A percentile compares a stretch with the other conserved stretches of the same genome.
Evolutionary conservation across 2,888 invertebrate genomes (phyloP).

Genomic region (Nemotelus pantherinus): DNA sequence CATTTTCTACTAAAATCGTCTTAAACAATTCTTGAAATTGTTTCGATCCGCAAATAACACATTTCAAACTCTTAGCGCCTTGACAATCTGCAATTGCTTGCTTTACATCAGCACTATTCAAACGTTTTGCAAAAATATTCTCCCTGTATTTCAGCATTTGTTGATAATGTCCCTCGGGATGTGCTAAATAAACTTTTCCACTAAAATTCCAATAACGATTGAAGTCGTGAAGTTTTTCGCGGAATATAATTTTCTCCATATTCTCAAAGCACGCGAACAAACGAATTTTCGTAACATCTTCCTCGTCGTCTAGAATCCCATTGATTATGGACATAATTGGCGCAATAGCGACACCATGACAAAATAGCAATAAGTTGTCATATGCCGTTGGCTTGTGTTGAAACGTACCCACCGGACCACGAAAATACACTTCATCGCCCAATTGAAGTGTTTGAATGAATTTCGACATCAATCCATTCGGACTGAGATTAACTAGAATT

Average conservation of each 20-base stretch:
- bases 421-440: conserved; percentile 70
- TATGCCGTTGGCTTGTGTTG: conserved; percentile 64
- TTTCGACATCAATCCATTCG: conserved; percentile 69
- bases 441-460: conserved; percentile 65
- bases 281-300: conserved; percentile 72
- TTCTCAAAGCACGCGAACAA: conserved; percentile 72
- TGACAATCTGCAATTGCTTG: conserved; percentile 10
- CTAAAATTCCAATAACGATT: conserved; percentile 78
- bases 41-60: conserved; percentile 55
- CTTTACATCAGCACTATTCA: conserved; percentile 47
- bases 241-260: conserved; percentile 70
- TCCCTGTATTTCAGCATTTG: conserved; percentile 59
- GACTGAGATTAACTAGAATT: conserved; percentile 71
- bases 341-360: conserved; percentile 82
- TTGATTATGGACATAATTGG: conserved; percentile 74
- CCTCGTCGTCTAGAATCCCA: conserved; percentile 72
- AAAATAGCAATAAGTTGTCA: conserved; percentile 66
- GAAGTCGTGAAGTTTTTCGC: conserved; percentile 70
- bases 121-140: conserved; percentile 47
- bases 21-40: conserved; percentile 54
- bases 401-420: conserved; percentile 78
- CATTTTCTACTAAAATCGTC: conserved; percentile 54
- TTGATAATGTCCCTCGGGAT: conserved; percentile 57
- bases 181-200: conserved; percentile 70
- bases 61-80: conserved; percentile 23